Base-by-base conservation (phyloP, 2,113 vertebrate genomes). In the Illadopsis cleaveri region DNA sequence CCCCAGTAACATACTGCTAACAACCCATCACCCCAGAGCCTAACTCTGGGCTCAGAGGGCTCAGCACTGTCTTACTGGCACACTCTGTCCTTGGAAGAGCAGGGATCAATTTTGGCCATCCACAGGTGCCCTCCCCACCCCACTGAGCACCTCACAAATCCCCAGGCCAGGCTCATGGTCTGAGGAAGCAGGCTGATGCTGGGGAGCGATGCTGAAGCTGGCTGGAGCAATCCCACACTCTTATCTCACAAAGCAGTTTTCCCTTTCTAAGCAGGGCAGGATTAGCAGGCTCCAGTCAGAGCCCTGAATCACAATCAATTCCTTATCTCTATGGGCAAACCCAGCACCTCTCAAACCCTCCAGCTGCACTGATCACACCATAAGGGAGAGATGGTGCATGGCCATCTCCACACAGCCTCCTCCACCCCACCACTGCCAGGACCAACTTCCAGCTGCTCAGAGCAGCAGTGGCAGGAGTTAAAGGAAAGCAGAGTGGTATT, bases 221-320 rank as follows among this genome's bases (percentile, higher is more conserved):
- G 53, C 42, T 83, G 25, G 58, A 82, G 73, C 82, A 90, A 96
- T 92, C 85, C 89, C 19, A 47, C 30, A 12, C 88, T 91, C 68
- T 97, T 90, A 96, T 87, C 95, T 94, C 84, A 62, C 51, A 64
- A 82, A 96, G 72, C 95, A 95, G 87, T 90, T 90, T 77, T 95
- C 94, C 89, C 82, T 38, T 89, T 94, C 86, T 86, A 92, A 92
- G 27, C 96, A 88, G 86, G 85, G 89, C 73, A 96, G 91, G 97
- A 96, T 97, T 91, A 97, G 92, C 83, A 90, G 82, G 86, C 89
- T 94, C 77, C 82, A 90, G 82, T 92, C 89, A 96, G 82, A 91
- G 94, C 86, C 42, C 40, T 78, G 90, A 90, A 94, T 86, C 14
- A 28, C 33, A 81, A 96, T 96, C 94, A 84, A 89, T 83, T 89